Conservation (phyloP, 2,888 invertebrate genomes). For the Altica lythri region DNA sequence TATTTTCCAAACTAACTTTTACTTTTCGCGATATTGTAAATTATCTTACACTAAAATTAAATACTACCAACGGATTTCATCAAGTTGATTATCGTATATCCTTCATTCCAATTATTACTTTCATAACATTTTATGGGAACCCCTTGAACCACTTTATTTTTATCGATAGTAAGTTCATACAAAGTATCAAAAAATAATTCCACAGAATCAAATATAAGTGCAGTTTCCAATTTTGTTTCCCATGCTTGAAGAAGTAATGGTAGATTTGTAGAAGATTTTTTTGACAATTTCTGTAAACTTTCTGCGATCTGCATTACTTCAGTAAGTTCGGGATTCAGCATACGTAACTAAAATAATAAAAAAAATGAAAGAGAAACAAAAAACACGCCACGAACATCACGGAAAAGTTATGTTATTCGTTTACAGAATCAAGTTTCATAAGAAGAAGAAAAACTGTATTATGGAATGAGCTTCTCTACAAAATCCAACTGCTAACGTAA, state of each 20-base stretch:
- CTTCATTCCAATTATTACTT: slow-evolving; percentile 74
- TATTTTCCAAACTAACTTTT: no score
- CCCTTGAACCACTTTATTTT: slow-evolving; percentile 31
- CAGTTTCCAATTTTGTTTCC: slow-evolving; percentile 70
- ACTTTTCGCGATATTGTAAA: no score
- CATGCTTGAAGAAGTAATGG: slow-evolving; percentile 25
- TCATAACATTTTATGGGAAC: slow-evolving; percentile 61
- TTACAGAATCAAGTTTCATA: no score
- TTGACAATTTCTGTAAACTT: slow-evolving; percentile 28
- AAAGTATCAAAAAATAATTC: slow-evolving; percentile 80
- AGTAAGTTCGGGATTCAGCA: slow-evolving; percentile 66
- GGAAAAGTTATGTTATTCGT: no score
- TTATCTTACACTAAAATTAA: no score
- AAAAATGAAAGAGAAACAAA: background rate
- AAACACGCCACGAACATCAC: no score
- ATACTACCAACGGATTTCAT: slow-evolving; percentile 71
- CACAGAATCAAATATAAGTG: slow-evolving; percentile 84
- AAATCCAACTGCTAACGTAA: no score
- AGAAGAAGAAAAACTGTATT: no score
- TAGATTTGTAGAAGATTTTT: slow-evolving; percentile 11
- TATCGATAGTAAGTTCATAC: slow-evolving; percentile 60
- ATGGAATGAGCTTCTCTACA: no score
- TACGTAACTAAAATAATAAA: slow-evolving; percentile 55
- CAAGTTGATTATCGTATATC: slow-evolving; percentile 81
- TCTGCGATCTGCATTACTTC: slow-evolving; percentile 48